Evolutionary conservation across 2,888 invertebrate species (phyloP).

Genomic region (Drosophila suboccidentalis): DNA sequence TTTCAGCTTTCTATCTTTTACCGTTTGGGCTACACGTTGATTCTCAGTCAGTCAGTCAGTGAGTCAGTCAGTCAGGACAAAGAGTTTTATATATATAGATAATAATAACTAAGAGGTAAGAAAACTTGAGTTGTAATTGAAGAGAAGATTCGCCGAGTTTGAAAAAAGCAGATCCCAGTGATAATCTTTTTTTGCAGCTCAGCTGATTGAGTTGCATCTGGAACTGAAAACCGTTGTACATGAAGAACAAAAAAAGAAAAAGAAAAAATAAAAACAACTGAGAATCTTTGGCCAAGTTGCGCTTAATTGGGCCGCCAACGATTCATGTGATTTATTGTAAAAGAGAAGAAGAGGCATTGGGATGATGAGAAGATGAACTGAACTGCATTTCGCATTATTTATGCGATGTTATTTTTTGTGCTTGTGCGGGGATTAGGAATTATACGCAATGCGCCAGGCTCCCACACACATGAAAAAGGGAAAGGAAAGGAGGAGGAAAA

Average conservation of each 20-base stretch:
- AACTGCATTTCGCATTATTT: conserved; percentile 66
- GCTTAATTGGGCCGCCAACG: conserved; percentile 73
- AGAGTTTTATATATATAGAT: too few species aligned
- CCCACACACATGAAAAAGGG: conserved; percentile 36
- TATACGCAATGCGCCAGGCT: conserved; percentile 50
- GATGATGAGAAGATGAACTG: conserved; percentile 27
- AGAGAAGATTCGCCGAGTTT: neutral
- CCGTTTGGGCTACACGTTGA: too few species aligned
- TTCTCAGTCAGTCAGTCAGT: too few species aligned
- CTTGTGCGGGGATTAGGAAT: conserved; percentile 79
- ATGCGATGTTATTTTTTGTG: conserved; percentile 76
- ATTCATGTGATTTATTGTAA: conserved; percentile 75
- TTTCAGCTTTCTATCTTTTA: too few species aligned
- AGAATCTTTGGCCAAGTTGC: conserved; percentile 34
- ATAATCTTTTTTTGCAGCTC: conserved; percentile 3
- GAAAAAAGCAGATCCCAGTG: neutral
- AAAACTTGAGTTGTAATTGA: neutral
- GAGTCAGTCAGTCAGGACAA: too few species aligned
- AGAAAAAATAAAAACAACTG: conserved; percentile 8
- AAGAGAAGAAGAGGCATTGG: conserved; percentile 40
- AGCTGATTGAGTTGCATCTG: conserved; percentile 54
- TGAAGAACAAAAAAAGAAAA: conserved; percentile 8
- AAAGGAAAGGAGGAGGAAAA: neutral
- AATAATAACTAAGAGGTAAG: neutral
- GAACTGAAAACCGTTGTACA: conserved; percentile 24